These are phyloP conservation scores for Gonioctena quinquepunctata DNA, from an alignment of 1,140 invertebrate genomes.

Conservation along the genomic window DNA sequence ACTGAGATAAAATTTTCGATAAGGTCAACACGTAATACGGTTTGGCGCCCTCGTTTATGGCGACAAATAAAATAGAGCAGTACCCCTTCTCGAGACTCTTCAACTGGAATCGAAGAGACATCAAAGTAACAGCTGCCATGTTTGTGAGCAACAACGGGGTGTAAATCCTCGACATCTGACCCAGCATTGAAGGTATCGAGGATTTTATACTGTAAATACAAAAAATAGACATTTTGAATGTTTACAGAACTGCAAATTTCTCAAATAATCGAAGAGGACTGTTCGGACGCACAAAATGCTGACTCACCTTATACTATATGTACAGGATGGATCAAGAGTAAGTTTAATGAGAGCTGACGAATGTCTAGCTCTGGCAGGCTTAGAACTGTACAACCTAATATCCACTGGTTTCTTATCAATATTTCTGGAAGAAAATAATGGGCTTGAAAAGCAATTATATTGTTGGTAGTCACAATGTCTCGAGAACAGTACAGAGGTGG, in stretches of 20 bases:
- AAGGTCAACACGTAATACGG: constrained; percentile 55
- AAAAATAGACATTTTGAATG: too few species aligned
- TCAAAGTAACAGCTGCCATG: constrained; percentile 53
- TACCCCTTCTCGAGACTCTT: constrained; percentile 34
- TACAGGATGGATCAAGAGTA: constrained; percentile 63
- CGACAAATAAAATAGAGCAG: constrained; percentile 52
- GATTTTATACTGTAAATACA: constrained; percentile 49
- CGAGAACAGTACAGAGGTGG: too few species aligned
- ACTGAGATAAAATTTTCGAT: constrained; percentile 40
- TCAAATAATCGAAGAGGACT: too few species aligned
- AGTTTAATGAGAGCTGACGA: constrained; percentile 58
- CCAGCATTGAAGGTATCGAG: constrained; percentile 46
- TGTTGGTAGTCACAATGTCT: too few species aligned
- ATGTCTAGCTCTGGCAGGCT: constrained; percentile 50
- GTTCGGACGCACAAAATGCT: too few species aligned
- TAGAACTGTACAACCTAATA: constrained; percentile 58
- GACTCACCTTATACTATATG: constrained; percentile 61
- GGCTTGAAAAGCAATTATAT: too few species aligned
- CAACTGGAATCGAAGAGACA: constrained; percentile 55
- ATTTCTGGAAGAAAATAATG: constrained; percentile 59
- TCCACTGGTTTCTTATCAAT: constrained; percentile 55
- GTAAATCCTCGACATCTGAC: constrained; percentile 55
- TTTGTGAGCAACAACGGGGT: constrained; percentile 53
- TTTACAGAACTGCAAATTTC: too few species aligned
- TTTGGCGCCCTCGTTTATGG: constrained; percentile 53